phyloP scores from a whole-genome alignment of 2,888 invertebrate species.

The Ichneumon xanthorius region DNA sequence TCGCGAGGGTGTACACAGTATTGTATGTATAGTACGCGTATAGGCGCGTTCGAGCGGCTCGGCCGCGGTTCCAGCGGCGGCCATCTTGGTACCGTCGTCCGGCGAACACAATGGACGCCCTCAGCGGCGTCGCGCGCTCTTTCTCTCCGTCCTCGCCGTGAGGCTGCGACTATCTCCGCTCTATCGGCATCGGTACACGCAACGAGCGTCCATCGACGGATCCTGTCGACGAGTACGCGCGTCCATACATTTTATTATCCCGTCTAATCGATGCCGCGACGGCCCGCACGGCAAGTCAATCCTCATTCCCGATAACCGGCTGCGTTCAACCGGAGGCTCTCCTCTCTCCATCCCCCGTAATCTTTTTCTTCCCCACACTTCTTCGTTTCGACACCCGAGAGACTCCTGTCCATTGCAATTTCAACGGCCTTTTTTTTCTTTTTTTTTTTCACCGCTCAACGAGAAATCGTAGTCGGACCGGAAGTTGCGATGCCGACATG shows the following conservation, averaged over 20 bases:
- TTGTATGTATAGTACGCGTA: no score
- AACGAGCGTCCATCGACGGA: not conserved
- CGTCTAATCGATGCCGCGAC: constrained; percentile 79
- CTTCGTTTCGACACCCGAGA: not conserved
- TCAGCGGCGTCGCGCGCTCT: constrained; percentile 51
- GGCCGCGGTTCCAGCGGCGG: constrained; percentile 67
- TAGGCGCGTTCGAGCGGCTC: no score
- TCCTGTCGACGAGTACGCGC: constrained; percentile 14
- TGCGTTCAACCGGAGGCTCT: constrained; percentile 64
- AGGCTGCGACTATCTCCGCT: not conserved
- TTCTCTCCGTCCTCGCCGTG: not conserved
- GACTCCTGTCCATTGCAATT: not conserved
- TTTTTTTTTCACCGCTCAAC: constrained; percentile 14
- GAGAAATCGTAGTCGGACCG: constrained; percentile 31
- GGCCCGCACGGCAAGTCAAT: constrained; percentile 77
- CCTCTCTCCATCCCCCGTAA: not conserved
- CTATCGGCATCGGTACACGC: constrained; percentile 11
- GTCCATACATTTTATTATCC: constrained; percentile 73
- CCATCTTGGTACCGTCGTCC: constrained; percentile 78
- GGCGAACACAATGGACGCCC: constrained; percentile 74
- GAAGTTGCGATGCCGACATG: constrained; percentile 47
- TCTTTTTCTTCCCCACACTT: not conserved
- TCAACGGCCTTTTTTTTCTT: not conserved
- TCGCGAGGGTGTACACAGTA: no score
- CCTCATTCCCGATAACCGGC: constrained; percentile 69